Evolutionary conservation across 2,888 invertebrate species (phyloP).

Genomic region (Eulithis testata): DNA sequence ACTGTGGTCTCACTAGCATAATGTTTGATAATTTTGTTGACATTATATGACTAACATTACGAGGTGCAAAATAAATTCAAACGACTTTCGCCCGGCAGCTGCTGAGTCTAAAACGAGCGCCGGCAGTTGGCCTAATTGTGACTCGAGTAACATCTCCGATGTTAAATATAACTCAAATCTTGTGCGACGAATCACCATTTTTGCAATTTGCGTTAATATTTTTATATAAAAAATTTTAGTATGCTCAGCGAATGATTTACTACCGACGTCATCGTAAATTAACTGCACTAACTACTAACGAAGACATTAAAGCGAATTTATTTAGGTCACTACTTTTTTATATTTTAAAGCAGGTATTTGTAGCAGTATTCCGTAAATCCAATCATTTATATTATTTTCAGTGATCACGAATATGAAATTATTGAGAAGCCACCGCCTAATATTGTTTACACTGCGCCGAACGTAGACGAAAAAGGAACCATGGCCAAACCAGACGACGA

Average conservation of each 20-base stretch:
- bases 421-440: constrained; percentile 88
- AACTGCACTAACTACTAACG: neutral
- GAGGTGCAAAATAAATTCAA: constrained; percentile 64
- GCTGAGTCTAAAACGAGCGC: constrained; percentile 83
- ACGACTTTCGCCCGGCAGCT: constrained; percentile 71
- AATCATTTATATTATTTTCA: constrained; percentile 76
- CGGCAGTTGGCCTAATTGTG: constrained; percentile 81
- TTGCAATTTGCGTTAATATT: constrained; percentile 60
- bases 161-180: constrained; percentile 77
- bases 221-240: constrained; percentile 39
- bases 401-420: constrained; percentile 97
- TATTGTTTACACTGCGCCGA: constrained; percentile 69
- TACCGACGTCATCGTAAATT: constrained; percentile 19
- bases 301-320: constrained; percentile 50
- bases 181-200: constrained; percentile 59
- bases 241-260: constrained; percentile 50
- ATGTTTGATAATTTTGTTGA: constrained; percentile 56
- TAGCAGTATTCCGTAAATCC: constrained; percentile 18
- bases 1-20: constrained; percentile 43
- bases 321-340: constrained; percentile 11
- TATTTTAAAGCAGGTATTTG: neutral
- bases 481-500: constrained; percentile 78
- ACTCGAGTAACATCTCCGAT: constrained; percentile 68
- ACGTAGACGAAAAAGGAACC: constrained; percentile 66
- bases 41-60: constrained; percentile 68